phyloP scores from a whole-genome alignment of 1,140 invertebrate genomes.

The Aphis gossypii region DNA sequence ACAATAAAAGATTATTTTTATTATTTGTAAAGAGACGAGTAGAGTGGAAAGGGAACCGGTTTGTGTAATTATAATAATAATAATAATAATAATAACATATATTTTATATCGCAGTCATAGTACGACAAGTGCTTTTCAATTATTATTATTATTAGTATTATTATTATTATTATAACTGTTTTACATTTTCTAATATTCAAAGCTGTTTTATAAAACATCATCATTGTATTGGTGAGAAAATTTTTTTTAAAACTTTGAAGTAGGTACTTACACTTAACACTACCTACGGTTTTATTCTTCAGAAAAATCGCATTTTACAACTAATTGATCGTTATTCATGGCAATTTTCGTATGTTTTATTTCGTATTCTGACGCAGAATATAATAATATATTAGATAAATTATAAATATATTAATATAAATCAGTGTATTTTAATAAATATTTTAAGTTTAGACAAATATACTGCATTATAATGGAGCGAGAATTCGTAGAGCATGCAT shows the following conservation, averaged over 20 bases:
- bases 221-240: background rate
- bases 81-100: conserved; percentile 15
- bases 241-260: no score
- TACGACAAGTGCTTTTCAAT: background rate
- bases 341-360: background rate
- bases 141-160: background rate
- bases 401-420: background rate
- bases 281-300: background rate
- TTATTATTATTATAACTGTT: no score
- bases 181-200: background rate
- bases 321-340: background rate
- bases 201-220: background rate
- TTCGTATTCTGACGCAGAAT: background rate
- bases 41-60: conserved; percentile 7
- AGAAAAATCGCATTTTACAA: background rate
- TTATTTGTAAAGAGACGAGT: background rate
- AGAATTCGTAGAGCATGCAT: background rate
- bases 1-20: conserved; percentile 1
- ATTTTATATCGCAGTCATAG: background rate
- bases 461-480: background rate
- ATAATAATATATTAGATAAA: background rate
- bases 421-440: background rate
- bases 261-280: background rate
- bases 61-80: background rate
- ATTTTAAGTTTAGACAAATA: background rate